Base-by-base conservation (phyloP, 2,113 vertebrate genomes). In the Choloepus hoffmanni region DNA sequence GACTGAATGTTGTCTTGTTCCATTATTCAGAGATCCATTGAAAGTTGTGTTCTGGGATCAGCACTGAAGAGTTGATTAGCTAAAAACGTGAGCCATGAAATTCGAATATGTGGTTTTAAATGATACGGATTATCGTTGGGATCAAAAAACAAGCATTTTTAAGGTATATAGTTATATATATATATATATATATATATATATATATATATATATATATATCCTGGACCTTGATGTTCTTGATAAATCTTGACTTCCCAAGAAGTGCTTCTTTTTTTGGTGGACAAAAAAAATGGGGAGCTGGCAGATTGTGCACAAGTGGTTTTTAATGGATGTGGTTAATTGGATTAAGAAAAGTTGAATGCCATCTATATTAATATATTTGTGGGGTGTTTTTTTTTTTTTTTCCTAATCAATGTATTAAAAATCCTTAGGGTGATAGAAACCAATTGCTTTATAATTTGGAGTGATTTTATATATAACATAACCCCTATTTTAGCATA, bases 31-130 rank as follows among this genome's bases (percentile, higher is more conserved):
- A 92, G 55, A 89, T 58, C 78, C 40, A 85, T 90, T 95, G 96
- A 92, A 95, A 92, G 65, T 79, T 85, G 76, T 97, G 96, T 96
- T 96, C 88, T 96, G 94, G 96, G 96, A 97, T 97, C 96, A 96
- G 97, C 97, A 98, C 98, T 98, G 98, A 98, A 97, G 93, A 96
- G 96, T 98, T 98, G 94, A 97, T 96, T 82, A 97, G 89, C 82
- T 95, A 85, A 97, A 95, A 97, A 86, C 90, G 95, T 97, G 98
- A 98, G 88, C 90, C n/a, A 45, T 79, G 62, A 76, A 76, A 96
- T 97, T 97, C 73, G 36, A 77, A 26, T 96, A 95, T 97, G 97
- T 97, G 89, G 95, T 97, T 96, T 96, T 77, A 97, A 96, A 86
- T 97, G 74, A 96, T 90, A 92, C n/a, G 36, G 85, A 85, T 78